Conservation (phyloP, 92 coral and sea anemone genomes). For the Porites rus region DNA sequence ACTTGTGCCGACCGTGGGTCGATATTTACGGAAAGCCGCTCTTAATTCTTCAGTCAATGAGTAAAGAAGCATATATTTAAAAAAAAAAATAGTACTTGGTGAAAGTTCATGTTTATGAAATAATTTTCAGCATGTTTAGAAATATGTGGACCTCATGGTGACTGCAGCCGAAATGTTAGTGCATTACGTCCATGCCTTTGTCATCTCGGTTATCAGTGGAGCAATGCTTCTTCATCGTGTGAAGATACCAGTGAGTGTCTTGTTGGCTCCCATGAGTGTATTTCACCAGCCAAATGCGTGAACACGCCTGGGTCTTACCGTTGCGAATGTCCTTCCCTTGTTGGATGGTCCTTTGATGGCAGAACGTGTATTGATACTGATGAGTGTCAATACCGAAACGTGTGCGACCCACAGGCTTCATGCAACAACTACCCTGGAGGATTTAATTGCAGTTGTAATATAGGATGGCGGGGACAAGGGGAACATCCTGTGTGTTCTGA, state of each 20-base stretch:
- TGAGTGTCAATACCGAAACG: constrained; percentile 24
- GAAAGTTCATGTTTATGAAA: neutral
- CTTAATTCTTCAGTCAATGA: no score
- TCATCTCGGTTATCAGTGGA: constrained; percentile 64
- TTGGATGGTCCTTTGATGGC: constrained; percentile 79
- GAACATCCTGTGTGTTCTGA: constrained; percentile 56
- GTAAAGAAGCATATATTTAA: neutral
- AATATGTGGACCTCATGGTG: constrained; percentile 64
- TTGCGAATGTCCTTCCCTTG: constrained; percentile 70
- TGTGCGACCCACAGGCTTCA: constrained; percentile 32
- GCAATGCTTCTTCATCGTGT: constrained; percentile 28
- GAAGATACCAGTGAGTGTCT: constrained; percentile 59
- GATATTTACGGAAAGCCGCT: no score
- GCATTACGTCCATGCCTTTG: constrained; percentile 59
- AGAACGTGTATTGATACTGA: constrained; percentile 51
- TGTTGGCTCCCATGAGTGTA: constrained; percentile 47
- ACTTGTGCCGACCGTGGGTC: no score
- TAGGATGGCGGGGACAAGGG: constrained; percentile 63
- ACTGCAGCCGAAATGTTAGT: constrained; percentile 45
- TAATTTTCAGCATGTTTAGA: constrained; percentile 55
- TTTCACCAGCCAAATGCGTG: constrained; percentile 62
- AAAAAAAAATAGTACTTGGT: no score
- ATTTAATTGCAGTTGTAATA: constrained; percentile 49
- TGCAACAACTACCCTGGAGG: constrained; percentile 36
- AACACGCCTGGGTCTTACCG: constrained; percentile 71